Base-by-base conservation (phyloP, 2,888 invertebrate genomes). In the Caprella mutica region DNA sequence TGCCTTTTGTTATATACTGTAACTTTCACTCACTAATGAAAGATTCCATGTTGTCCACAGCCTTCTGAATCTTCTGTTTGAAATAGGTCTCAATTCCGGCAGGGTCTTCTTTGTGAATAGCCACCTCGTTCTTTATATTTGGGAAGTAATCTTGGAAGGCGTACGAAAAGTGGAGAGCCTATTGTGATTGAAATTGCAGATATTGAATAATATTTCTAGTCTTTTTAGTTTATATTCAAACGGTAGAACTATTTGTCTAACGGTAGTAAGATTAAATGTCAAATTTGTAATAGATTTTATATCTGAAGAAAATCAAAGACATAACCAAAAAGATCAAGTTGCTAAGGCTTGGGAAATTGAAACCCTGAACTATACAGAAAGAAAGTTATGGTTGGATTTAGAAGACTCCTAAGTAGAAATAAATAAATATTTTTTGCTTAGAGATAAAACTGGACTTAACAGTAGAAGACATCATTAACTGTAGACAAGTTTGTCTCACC, bases 81-180 rank as follows among this genome's bases (percentile, higher is more conserved):
- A 57, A 57, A 3, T 4, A 2, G 1, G n/a, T 9, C 23, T 57
- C 42, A 23, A 63, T 48, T 5, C 9, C 14, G 1, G 8, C 1
- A 30, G 48, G 59, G 17, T 55, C 21, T 2, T 55, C 35, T 9
- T 33, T 35, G 21, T 48, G 19, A 9, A 59, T 33, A 4, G 3
- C 17, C 4, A 63, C 46, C 19, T 33, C 3, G 5, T 24, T 14
- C 17, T 40, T 44, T 19, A 59, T 24, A 2, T 35, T 29, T 1
- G 53, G 30, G 50, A 60, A 50, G 29, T 58, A 38, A 23, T 50
- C 40, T 5, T 56, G 30, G 46, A 53, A 64, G 14, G 51, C 56
- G 26, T 60, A 64, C 60, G 58, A 60, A 54, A 57, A 64, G 46
- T 64, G 38, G 44, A 64, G 52, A 1, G 59, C 58, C 64, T 64